phyloP scores from a whole-genome alignment of 37 sponge, comb jelly and placozoan genomes.

The Crambe crambe region DNA sequence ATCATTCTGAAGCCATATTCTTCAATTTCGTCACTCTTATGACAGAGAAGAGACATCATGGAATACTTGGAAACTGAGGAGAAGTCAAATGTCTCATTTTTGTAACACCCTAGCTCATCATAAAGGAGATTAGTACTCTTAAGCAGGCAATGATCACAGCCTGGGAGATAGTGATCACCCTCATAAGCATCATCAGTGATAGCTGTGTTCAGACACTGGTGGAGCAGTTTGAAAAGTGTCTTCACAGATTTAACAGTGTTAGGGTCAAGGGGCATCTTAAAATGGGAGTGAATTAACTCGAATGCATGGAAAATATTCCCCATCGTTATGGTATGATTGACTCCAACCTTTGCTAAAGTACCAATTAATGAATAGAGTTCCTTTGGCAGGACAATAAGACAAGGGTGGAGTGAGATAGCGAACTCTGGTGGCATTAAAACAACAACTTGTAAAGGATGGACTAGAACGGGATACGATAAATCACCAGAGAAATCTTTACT shows the following conservation, averaged over 20 bases:
- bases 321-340: background rate
- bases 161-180: background rate
- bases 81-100: conserved; percentile 6
- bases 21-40: background rate
- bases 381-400: background rate
- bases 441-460: no score
- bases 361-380: background rate
- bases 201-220: background rate
- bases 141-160: background rate
- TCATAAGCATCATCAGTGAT: background rate
- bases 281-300: no score
- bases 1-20: conserved; percentile 4
- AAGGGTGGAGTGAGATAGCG: background rate
- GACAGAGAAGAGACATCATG: background rate
- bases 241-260: conserved; percentile 6
- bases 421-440: background rate
- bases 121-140: no score
- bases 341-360: background rate
- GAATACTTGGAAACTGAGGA: background rate
- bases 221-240: background rate
- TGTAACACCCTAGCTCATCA: background rate
- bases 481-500: background rate
- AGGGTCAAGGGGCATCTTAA: background rate
- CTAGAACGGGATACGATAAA: background rate
- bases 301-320: conserved; percentile 1